Evolutionary conservation across 1,140 invertebrate genomes (phyloP).

Genomic region (Lordiphosa stackelbergi): DNA sequence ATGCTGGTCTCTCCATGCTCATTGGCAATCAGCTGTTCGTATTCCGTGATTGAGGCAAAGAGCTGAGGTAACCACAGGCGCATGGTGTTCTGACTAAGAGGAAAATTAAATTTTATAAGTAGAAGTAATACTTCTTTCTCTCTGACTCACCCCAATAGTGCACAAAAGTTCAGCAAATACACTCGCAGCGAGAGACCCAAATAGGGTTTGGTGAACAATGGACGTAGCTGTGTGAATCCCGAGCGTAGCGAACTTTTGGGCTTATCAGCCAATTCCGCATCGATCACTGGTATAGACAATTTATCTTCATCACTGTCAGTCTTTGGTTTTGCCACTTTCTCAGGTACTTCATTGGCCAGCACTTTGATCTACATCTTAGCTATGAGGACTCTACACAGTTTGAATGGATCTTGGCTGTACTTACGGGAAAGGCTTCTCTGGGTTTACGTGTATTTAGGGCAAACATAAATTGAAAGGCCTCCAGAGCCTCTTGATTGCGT

Average conservation of each 20-base stretch:
- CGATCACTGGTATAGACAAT: not conserved
- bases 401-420: slow-evolving; percentile 2
- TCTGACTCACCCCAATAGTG: slow-evolving; percentile 51
- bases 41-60: slow-evolving; percentile 78
- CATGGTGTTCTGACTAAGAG: slow-evolving; percentile 56
- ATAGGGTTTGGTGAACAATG: slow-evolving; percentile 59
- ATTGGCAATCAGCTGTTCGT: slow-evolving; percentile 25
- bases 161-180: slow-evolving; percentile 66
- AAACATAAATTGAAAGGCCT: slow-evolving; percentile 62
- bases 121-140: not conserved
- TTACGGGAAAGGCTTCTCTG: slow-evolving; percentile 82
- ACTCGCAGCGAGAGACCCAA: slow-evolving; percentile 55
- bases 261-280: slow-evolving; percentile 18
- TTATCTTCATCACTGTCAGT: slow-evolving; percentile 8
- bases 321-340: slow-evolving; percentile 5
- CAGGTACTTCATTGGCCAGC: slow-evolving; percentile 50
- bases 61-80: slow-evolving; percentile 79
- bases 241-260: slow-evolving; percentile 22
- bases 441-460: slow-evolving; percentile 80
- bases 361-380: slow-evolving; percentile 39
- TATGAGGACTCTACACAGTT: not conserved
- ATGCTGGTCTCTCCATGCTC: slow-evolving; percentile 32
- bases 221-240: slow-evolving; percentile 51
- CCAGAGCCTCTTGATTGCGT: slow-evolving; percentile 82
- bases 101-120: too few species aligned